Percentiles rank a stretch among this genome's conserved stretches.
These are phyloP conservation scores for Ditylenchus dipsaci DNA, from an alignment of 1,140 invertebrate species.

Conservation along the genomic window DNA sequence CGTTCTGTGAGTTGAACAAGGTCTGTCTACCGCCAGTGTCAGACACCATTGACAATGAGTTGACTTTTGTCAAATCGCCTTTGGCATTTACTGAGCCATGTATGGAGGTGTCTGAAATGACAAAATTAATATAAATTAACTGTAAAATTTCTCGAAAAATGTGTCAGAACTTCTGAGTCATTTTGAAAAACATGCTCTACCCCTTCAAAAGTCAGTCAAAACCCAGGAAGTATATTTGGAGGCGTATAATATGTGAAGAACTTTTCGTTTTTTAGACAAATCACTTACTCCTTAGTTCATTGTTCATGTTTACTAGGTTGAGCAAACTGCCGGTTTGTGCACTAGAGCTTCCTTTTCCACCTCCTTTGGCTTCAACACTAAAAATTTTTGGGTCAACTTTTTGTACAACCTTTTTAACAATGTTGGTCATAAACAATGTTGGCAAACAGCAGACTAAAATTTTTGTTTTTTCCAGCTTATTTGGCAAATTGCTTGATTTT, in stretches of 20 bases:
- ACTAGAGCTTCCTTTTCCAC: slow-evolving; percentile 2
- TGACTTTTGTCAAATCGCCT: slow-evolving; percentile 28
- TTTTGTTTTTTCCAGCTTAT: too few species aligned
- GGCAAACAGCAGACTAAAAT: too few species aligned
- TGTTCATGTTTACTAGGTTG: slow-evolving; percentile 8
- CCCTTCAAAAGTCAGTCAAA: too few species aligned
- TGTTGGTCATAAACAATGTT: too few species aligned
- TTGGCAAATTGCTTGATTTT: too few species aligned
- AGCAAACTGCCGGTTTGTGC: slow-evolving; percentile 6
- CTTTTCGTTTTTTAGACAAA: not conserved
- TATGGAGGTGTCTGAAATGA: slow-evolving; percentile 25
- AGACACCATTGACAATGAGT: slow-evolving; percentile 27
- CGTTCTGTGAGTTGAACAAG: slow-evolving; percentile 30
- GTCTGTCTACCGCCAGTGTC: slow-evolving; percentile 28
- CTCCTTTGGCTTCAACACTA: slow-evolving; percentile 19
- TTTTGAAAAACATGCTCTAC: too few species aligned
- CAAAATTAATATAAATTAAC: not conserved
- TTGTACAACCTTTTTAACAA: too few species aligned
- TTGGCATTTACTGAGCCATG: slow-evolving; percentile 20
- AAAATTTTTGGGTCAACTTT: too few species aligned
- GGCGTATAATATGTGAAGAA: too few species aligned
- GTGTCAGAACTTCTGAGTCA: too few species aligned
- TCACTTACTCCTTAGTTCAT: slow-evolving; percentile 7
- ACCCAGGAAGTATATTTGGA: too few species aligned
- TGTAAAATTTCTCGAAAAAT: too few species aligned